Percentiles rank a stretch among this genome's conserved stretches.
phyloP scores from a whole-genome alignment of 2,888 invertebrate species.

The Ichneumon xanthorius region DNA sequence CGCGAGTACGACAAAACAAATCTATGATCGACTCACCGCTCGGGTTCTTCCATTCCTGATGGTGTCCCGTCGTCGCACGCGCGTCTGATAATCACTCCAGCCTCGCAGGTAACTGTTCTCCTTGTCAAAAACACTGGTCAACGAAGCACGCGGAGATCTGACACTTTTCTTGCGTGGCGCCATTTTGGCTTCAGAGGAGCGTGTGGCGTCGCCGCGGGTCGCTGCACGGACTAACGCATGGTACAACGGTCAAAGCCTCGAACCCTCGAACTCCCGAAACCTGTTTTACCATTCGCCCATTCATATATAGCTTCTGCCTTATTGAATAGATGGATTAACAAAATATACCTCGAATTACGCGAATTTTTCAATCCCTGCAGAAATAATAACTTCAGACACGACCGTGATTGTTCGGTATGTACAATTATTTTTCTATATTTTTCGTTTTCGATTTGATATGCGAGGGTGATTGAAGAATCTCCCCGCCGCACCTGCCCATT shows the following conservation, averaged over 20 bases:
- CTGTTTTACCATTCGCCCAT: not conserved
- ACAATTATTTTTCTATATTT: not conserved
- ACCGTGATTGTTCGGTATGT: not conserved
- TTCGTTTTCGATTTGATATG: not conserved
- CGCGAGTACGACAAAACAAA: not conserved
- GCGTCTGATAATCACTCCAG: slow-evolving; percentile 78
- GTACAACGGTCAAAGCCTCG: not conserved
- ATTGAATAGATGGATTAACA: not conserved
- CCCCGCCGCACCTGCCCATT: not conserved
- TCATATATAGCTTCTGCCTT: not conserved
- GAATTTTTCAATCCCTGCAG: not conserved
- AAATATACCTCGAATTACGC: not conserved
- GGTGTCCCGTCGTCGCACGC: slow-evolving; percentile 78
- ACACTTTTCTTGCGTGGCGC: slow-evolving; percentile 79
- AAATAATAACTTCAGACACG: not conserved
- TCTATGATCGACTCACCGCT: slow-evolving; percentile 74
- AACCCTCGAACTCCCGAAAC: not conserved
- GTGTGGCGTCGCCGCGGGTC: slow-evolving; percentile 26
- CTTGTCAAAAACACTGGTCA: slow-evolving; percentile 72
- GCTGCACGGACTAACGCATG: not conserved
- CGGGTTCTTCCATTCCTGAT: slow-evolving; percentile 74
- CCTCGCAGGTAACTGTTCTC: slow-evolving; percentile 81
- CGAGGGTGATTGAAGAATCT: not conserved
- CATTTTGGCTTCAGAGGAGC: slow-evolving; percentile 73
- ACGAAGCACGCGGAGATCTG: slow-evolving; percentile 68